Evolutionary conservation across 2,113 vertebrate species (phyloP).

Genomic region (Silurus asotus): DNA sequence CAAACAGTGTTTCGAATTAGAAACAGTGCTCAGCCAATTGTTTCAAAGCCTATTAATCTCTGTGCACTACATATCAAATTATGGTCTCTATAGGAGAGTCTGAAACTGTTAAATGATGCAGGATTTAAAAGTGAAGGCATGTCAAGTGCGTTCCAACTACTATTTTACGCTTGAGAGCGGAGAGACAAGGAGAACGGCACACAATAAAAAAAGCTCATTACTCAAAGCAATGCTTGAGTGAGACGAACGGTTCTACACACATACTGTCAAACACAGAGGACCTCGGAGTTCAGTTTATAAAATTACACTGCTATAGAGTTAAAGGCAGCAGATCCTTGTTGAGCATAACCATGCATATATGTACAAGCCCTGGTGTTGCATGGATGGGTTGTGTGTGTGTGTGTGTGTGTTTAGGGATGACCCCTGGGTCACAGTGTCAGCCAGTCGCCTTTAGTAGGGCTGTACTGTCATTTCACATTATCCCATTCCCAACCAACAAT

Average conservation of each 20-base stretch:
- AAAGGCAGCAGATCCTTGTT: neutral
- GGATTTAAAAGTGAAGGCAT: constrained; percentile 17
- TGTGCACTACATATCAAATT: constrained; percentile 1
- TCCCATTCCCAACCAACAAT: constrained; percentile 11
- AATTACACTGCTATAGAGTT: neutral
- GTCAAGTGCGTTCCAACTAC: constrained; percentile 45
- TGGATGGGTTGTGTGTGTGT: neutral
- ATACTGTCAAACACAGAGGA: constrained; percentile 45
- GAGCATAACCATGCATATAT: neutral
- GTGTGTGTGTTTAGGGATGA: neutral
- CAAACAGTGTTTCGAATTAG: neutral
- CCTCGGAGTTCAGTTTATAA: neutral
- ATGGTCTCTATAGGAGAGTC: neutral
- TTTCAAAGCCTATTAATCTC: neutral
- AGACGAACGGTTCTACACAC: constrained; percentile 41
- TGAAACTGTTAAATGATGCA: constrained; percentile 31
- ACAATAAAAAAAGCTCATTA: constrained; percentile 59
- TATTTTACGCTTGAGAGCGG: constrained; percentile 61
- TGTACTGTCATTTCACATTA: constrained; percentile 36
- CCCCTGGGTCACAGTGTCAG: constrained; percentile 37
- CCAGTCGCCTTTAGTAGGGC: constrained; percentile 13
- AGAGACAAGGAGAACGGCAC: constrained; percentile 53
- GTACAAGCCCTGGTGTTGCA: neutral
- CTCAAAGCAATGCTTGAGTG: constrained; percentile 33
- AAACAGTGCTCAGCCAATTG: neutral